These are phyloP conservation scores for Clarias pachynema DNA, from an alignment of 2,797 vertebrate species.

Conservation along the genomic window DNA sequence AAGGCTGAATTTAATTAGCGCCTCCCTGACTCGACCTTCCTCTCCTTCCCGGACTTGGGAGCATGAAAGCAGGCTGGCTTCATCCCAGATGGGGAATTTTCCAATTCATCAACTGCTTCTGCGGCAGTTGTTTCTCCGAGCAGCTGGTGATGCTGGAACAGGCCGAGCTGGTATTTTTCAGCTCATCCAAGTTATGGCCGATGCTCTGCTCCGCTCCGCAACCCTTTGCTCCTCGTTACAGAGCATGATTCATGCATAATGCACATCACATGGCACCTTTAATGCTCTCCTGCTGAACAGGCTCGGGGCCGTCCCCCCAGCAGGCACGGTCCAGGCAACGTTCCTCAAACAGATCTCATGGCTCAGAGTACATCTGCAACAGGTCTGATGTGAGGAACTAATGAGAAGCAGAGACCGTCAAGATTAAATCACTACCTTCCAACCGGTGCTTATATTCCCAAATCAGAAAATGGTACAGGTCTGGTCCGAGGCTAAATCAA, in stretches of 20 bases:
- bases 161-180: constrained; percentile 36
- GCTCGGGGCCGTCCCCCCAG: neutral
- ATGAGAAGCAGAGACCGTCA: constrained; percentile 30
- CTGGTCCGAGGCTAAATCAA: neutral
- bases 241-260: constrained; percentile 41
- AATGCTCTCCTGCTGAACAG: neutral
- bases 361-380: constrained; percentile 21
- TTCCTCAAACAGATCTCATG: constrained; percentile 16
- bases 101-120: constrained; percentile 48
- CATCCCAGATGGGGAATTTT: constrained; percentile 34
- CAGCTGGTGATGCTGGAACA: constrained; percentile 20
- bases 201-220: constrained; percentile 3
- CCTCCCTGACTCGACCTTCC: constrained; percentile 36
- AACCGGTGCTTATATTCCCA: constrained; percentile 17
- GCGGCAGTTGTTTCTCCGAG: neutral
- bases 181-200: constrained; percentile 12
- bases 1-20: constrained; percentile 57
- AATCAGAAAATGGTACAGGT: neutral
- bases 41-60: constrained; percentile 13
- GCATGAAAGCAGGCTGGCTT: constrained; percentile 37
- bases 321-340: neutral
- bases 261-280: constrained; percentile 34
- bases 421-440: constrained; percentile 26
- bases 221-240: constrained; percentile 39
- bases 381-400: constrained; percentile 26